These are phyloP conservation scores for Calameuta pallipes DNA, from an alignment of 2,888 invertebrate genomes.

Conservation along the genomic window DNA sequence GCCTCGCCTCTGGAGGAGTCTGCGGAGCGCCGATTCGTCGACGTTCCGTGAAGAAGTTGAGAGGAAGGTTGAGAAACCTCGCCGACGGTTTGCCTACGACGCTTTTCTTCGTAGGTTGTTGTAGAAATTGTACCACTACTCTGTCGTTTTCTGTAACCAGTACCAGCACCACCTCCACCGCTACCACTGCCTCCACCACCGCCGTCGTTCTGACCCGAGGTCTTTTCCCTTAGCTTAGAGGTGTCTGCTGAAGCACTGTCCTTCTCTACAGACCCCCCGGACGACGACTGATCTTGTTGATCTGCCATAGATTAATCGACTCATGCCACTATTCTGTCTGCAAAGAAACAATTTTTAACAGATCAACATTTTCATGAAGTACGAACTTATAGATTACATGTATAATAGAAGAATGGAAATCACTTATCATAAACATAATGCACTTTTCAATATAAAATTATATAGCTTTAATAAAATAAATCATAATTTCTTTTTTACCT, in stretches of 20 bases:
- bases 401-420: background rate
- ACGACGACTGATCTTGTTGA: constrained; percentile 67
- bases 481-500: background rate
- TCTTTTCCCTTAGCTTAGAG: constrained; percentile 63
- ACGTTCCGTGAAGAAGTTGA: constrained; percentile 42
- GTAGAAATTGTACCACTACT: constrained; percentile 53
- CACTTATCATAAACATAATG: background rate
- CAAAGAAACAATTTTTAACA: constrained; percentile 19
- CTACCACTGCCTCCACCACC: constrained; percentile 37
- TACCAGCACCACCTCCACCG: constrained; percentile 19
- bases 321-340: constrained; percentile 67
- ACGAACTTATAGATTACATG: background rate
- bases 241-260: constrained; percentile 65
- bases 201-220: constrained; percentile 45
- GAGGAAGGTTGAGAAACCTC: constrained; percentile 44
- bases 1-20: constrained; percentile 55
- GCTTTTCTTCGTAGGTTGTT: constrained; percentile 56
- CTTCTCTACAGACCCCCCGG: constrained; percentile 67
- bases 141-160: constrained; percentile 61
- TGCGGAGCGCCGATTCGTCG: constrained; percentile 44
- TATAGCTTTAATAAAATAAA: background rate
- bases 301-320: constrained; percentile 68
- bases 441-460: background rate
- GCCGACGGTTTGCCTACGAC: constrained; percentile 54
- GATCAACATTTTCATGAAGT: background rate